Percentiles rank a stretch among this genome's conserved stretches.
phyloP scores from a whole-genome alignment of 2,888 invertebrate genomes.

The Thalpophila matura region DNA sequence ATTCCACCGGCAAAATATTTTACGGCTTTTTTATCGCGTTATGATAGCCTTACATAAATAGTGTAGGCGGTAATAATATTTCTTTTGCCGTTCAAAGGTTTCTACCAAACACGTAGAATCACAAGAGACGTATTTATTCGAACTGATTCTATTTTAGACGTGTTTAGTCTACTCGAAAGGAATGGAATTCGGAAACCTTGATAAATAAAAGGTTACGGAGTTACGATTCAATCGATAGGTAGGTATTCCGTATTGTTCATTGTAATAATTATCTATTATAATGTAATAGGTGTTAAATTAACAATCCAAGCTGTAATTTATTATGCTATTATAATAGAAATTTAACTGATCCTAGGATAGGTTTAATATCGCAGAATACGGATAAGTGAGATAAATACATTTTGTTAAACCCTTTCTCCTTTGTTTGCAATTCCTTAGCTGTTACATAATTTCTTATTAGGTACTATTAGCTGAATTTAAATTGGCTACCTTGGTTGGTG shows the following conservation, averaged over 20 bases:
- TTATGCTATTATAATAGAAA: neutral
- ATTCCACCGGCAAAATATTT: conserved; percentile 45
- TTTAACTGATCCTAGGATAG: neutral
- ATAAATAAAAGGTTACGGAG: conserved; percentile 1
- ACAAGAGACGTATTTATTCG: conserved; percentile 17
- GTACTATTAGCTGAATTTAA: too few species aligned
- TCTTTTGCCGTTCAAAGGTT: conserved; percentile 35
- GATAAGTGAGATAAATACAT: neutral
- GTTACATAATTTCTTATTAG: too few species aligned
- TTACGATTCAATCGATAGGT: conserved; percentile 25
- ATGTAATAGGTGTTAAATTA: neutral
- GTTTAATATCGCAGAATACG: neutral
- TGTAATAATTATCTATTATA: neutral
- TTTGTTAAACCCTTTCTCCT: neutral
- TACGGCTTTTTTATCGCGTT: conserved; percentile 49
- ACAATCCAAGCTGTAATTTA: neutral
- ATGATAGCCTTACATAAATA: conserved; percentile 53
- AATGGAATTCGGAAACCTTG: conserved; percentile 13
- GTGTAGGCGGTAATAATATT: conserved; percentile 34
- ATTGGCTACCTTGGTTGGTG: too few species aligned
- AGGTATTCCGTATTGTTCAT: conserved; percentile 1
- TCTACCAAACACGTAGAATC: conserved; percentile 17
- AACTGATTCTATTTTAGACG: conserved; percentile 42
- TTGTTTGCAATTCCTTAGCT: too few species aligned
- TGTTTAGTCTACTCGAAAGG: conserved; percentile 45